phyloP scores from a whole-genome alignment of 2,888 invertebrate genomes.

The Ormyrus rosae region DNA sequence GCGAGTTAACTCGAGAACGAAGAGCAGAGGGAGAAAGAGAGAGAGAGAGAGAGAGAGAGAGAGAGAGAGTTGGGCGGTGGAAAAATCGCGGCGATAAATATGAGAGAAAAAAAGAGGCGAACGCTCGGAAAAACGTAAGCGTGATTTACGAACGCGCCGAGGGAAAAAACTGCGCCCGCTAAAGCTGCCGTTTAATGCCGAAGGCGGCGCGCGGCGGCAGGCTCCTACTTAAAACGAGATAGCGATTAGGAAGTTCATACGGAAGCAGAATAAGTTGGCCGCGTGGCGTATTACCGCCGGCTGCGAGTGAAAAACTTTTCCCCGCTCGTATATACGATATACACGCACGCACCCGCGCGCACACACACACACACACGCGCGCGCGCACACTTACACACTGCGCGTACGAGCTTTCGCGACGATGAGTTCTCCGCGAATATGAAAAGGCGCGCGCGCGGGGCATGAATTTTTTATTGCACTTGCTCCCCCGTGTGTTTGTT shows the following conservation, averaged over 20 bases:
- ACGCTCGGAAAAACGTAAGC: conserved; percentile 6
- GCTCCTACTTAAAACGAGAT: conserved; percentile 32
- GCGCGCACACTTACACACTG: no score
- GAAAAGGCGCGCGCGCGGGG: conserved; percentile 5
- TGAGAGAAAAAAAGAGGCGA: neutral
- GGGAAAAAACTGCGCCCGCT: neutral
- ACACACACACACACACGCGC: no score
- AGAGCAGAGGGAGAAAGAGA: neutral
- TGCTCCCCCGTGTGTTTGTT: conserved; percentile 24
- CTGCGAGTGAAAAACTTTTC: conserved; percentile 46
- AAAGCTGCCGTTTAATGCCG: conserved; percentile 27
- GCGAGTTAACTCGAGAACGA: conserved; percentile 4
- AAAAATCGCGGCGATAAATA: conserved; percentile 52
- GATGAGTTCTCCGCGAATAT: conserved; percentile 13
- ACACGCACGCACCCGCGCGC: no score
- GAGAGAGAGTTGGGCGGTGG: neutral
- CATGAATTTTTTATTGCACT: conserved; percentile 50
- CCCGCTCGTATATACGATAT: neutral
- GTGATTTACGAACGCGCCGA: conserved; percentile 23
- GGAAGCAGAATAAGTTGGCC: conserved; percentile 44
- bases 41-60: no score
- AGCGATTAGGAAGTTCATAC: conserved; percentile 49
- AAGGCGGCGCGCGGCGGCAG: neutral
- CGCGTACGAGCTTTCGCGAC: neutral
- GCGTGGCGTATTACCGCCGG: neutral